Percentiles rank a stretch among this genome's conserved stretches.
Evolutionary conservation across 1,140 invertebrate genomes (phyloP).

Genomic region (Brachionus asplanchnoidis): DNA sequence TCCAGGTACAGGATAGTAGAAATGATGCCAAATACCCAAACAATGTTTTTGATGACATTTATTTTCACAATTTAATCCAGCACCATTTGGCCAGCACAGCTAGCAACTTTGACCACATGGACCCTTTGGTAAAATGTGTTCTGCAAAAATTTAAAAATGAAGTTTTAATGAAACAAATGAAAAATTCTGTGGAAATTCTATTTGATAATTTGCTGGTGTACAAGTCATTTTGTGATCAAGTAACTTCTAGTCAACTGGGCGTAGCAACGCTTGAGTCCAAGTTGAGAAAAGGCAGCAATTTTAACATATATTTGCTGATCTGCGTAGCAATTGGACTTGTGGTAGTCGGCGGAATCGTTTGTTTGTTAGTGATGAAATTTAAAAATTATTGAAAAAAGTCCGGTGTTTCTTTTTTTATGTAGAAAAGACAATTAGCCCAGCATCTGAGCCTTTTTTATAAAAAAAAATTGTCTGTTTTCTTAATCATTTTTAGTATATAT

Average conservation of each 20-base stretch:
- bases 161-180: not conserved
- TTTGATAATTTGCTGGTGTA: not conserved
- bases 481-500: no score
- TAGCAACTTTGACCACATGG: not conserved
- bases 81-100: not conserved
- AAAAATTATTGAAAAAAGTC: not conserved
- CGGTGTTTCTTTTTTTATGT: not conserved
- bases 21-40: not conserved
- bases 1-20: not conserved
- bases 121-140: not conserved
- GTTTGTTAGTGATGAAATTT: not conserved
- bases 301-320: not conserved
- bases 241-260: not conserved
- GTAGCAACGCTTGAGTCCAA: not conserved
- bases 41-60: not conserved
- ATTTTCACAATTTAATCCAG: not conserved
- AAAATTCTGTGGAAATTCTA: not conserved
- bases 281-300: not conserved
- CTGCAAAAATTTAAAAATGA: not conserved
- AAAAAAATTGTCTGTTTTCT: no score
- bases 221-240: not conserved
- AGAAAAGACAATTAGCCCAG: no score
- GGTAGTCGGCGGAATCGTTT: not conserved
- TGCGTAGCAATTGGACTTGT: not conserved
- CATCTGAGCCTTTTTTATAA: no score